Percentiles rank a stretch among this genome's conserved stretches.
Conservation (phyloP, 2,888 invertebrate genomes). For the Neocrepidodera transversa region DNA sequence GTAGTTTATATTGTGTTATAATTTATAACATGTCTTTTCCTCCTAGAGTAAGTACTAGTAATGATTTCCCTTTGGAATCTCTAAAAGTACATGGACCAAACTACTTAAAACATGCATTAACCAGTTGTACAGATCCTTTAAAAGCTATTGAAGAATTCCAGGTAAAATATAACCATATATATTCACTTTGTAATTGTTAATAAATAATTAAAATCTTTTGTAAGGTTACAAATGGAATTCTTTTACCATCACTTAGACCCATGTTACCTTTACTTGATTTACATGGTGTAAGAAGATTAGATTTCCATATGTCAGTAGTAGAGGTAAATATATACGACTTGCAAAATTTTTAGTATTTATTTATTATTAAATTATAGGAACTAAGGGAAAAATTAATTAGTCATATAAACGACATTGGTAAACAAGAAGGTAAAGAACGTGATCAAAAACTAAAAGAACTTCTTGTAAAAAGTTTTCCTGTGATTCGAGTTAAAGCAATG, state of each 20-base stretch:
- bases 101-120: constrained; percentile 78
- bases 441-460: constrained; percentile 90
- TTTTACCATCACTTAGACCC: constrained; percentile 89
- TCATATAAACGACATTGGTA: constrained; percentile 85
- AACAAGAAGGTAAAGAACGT: constrained; percentile 73
- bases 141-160: constrained; percentile 99
- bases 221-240: constrained; percentile 89
- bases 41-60: constrained; percentile 20
- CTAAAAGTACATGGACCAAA: constrained; percentile 59
- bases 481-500: constrained; percentile 88
- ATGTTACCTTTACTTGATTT: constrained; percentile 95
- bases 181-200: constrained; percentile 8
- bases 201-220: constrained; percentile 20
- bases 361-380: constrained; percentile 61
- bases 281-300: constrained; percentile 89
- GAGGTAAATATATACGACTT: constrained; percentile 66
- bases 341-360: constrained; percentile 15
- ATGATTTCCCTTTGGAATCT: constrained; percentile 58
- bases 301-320: constrained; percentile 93
- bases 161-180: constrained; percentile 61
- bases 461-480: constrained; percentile 90
- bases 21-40: constrained; percentile 19
- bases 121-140: constrained; percentile 94
- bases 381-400: constrained; percentile 74
- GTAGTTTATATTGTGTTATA: too few relatives aligned